Evolutionary conservation across 23 tunicate species (phyloP), one percentile per base, ranked within the genome.

Genomic region (Trididemnum miniatum): DNA sequence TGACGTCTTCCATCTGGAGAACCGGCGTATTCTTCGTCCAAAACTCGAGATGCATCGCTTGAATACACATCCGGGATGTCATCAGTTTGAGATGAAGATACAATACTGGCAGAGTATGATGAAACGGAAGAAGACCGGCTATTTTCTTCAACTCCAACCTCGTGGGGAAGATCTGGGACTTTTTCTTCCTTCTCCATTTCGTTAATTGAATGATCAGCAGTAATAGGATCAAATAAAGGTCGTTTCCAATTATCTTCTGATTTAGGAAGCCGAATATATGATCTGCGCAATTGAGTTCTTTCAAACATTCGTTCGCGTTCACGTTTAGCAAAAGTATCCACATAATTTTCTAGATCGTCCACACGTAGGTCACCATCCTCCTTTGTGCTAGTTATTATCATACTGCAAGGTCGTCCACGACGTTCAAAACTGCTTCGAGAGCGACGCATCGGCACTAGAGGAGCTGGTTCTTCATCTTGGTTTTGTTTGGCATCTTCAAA

Each of bases 201-300:
- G 3, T 15, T 2, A 5, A n/a, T 23, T 12, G 59, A 73, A 73
- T 9, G 20, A 2, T 20, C 25, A 9, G 30, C 38, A 28, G 4
- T 5, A n/a, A 12, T 38, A 9, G 59, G 59, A 22, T 22, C 59
- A 39, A 38, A 20, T 4, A 26, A 18, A 67, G 75, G 37, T 23
- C 27, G 20, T 12, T 67, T 31, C 38, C 37, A 30, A 15, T 37
- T 26, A 18, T 73, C 74, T 22, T 83, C 71, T 31, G 35, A 20
- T 20, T 71, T 35, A 35, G 78, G 78, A 1, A 78, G 60, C 0
- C 84, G 71, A 25, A 77, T 77, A 31, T 86, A 86, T 1, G 90
- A 86, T 35, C 90, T 35, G 1, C 90, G 71, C 24, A 86, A 59
- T 59, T 86, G 90, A 2, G 90, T 86, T 33, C 90, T 39, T 38